Evolutionary conservation across 1,140 invertebrate genomes (phyloP).

Genomic region (Meloidogyne chitwoodi): DNA sequence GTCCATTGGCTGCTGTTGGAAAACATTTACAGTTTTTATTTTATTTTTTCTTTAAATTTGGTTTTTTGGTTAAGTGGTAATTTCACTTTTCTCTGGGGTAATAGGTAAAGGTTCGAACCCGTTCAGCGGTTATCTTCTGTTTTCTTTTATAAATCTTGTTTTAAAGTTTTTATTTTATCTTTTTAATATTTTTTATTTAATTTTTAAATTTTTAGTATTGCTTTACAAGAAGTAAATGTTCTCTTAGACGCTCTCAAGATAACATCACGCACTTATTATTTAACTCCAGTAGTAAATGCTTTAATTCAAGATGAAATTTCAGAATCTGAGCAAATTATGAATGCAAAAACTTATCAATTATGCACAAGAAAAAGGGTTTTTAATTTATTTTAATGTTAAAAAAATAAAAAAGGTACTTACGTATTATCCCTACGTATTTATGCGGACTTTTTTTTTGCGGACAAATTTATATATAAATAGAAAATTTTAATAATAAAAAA

Average conservation of each 20-base stretch:
- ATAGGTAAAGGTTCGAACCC: background rate
- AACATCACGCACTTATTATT: conserved; percentile 22
- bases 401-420: too few relatives aligned
- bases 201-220: conserved; percentile 17
- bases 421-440: too few relatives aligned
- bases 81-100: background rate
- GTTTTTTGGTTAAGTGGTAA: background rate
- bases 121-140: background rate
- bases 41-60: background rate
- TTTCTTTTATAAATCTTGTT: conserved; percentile 14
- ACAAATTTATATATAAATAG: too few relatives aligned
- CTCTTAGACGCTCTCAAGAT: conserved; percentile 35
- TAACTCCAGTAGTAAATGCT: conserved; percentile 1
- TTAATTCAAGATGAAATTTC: conserved; percentile 17
- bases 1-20: conserved; percentile 42
- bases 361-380: conserved; percentile 29
- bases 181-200: background rate
- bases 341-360: conserved; percentile 27
- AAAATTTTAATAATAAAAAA: too few relatives aligned
- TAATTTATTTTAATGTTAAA: too few relatives aligned
- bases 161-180: background rate
- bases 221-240: conserved; percentile 39
- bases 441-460: too few relatives aligned
- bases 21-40: conserved; percentile 42
- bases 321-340: conserved; percentile 7